Conservation (phyloP, 2,797 vertebrate species). For the Sebastes melanostomus region DNA sequence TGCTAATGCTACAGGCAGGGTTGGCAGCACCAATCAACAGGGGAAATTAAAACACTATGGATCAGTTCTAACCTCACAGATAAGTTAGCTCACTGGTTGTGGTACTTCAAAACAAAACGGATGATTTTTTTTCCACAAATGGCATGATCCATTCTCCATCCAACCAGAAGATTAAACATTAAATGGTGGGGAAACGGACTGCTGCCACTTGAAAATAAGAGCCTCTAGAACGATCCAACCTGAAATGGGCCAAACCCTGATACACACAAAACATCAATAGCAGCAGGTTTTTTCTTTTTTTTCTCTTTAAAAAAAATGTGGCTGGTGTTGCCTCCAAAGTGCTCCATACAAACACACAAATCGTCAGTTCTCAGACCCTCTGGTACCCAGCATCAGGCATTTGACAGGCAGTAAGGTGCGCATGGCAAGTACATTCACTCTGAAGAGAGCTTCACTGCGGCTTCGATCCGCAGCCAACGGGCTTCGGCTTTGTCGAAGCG, state of each 20-base stretch:
- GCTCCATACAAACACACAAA: constrained; percentile 88
- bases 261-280: constrained; percentile 91
- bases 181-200: background rate
- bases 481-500: constrained; percentile 46
- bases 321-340: constrained; percentile 93
- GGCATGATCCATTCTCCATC: constrained; percentile 30
- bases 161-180: background rate
- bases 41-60: background rate
- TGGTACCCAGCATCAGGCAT: constrained; percentile 85
- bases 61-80: constrained; percentile 37
- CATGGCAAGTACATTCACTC: constrained; percentile 79
- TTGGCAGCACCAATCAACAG: constrained; percentile 55
- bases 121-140: constrained; percentile 10
- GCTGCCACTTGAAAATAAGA: constrained; percentile 48
- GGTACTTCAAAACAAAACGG: constrained; percentile 1
- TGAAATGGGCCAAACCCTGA: constrained; percentile 62
- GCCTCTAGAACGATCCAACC: constrained; percentile 34
- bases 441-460: constrained; percentile 50
- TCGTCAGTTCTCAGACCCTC: constrained; percentile 76
- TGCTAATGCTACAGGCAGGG: constrained; percentile 91
- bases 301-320: constrained; percentile 54
- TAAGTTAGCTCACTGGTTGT: constrained; percentile 16
- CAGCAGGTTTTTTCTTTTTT: constrained; percentile 82
- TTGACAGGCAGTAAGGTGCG: constrained; percentile 86
- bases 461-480: constrained; percentile 40